Base-by-base conservation (phyloP, 2,113 vertebrate genomes). In the Typhlomys cinereus region DNA sequence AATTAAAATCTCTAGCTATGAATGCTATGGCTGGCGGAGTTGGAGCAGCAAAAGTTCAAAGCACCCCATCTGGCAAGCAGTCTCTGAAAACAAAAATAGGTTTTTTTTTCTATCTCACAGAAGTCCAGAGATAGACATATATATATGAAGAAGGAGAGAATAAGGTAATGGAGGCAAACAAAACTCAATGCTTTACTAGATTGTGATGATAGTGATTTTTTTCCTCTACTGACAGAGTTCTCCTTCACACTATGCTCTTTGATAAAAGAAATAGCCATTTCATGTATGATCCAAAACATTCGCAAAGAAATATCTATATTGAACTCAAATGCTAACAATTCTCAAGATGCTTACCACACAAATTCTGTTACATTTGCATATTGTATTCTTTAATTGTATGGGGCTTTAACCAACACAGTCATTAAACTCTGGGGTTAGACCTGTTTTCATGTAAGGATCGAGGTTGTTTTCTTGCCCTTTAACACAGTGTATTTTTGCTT, bases 31-130 rank as follows among this genome's bases (percentile, higher is more conserved):
- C 93, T 94, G 90, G 54, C 75, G 87, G 75, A 92, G 67, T 85
- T 71, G 90, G 39, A 95, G 46, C 70, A 94, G 31, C 7, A n/a
- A 89, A 29, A 93, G 66, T 91, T 96, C 88, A 90, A 95, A 94
- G 74, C 93, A 86, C 11, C 27, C 69, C 59, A 93, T 86, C 61
- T 73, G 74, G 69, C 41, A 88, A 41, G 39, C 50, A 83, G 83
- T 41, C 13, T 70, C 79, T 62, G 48, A 85, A 88, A 93, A 87
- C 50, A 95, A 95, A 91, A 95, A 88, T 78, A 92, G 93, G 85
- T 71, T 48, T 64, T 83, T 92, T 85, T 86, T 83, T 64, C 61
- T 44, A 90, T 67, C 23, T 90, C 48, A 61, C 27, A 73, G 69
- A 93, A 94, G 67, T 91, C 73, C 1, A 64, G 5, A n/a, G 34